phyloP scores from a whole-genome alignment of 1,140 invertebrate genomes.

The Drosophila ironensis region DNA sequence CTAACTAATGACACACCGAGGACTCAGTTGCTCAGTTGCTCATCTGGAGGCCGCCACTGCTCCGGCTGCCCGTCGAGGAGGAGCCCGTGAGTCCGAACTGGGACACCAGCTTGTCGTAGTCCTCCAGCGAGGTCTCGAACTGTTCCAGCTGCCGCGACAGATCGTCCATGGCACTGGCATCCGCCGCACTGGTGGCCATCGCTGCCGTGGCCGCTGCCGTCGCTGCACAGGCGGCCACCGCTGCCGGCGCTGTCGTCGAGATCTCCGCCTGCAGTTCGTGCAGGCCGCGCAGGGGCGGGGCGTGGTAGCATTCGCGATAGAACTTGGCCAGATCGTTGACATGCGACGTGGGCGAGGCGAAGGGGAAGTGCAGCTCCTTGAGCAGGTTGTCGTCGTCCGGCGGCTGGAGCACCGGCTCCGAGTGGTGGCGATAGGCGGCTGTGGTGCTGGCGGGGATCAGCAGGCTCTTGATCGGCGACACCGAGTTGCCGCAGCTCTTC shows the following conservation, averaged over 20 bases:
- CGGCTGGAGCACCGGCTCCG: constrained; percentile 46
- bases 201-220: constrained; percentile 27
- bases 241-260: constrained; percentile 8
- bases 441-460: constrained; percentile 61
- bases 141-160: constrained; percentile 88
- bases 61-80: constrained; percentile 74
- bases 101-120: constrained; percentile 89
- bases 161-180: constrained; percentile 85
- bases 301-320: constrained; percentile 90
- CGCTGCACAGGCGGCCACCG: constrained; percentile 22
- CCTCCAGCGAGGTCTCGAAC: constrained; percentile 88
- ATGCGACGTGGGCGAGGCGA: constrained; percentile 83
- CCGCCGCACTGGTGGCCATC: constrained; percentile 29
- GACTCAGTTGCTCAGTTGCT: constrained; percentile 61
- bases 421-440: constrained; percentile 47
- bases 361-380: constrained; percentile 83
- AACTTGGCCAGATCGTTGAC: constrained; percentile 88
- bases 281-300: constrained; percentile 86
- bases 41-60: constrained; percentile 76
- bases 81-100: constrained; percentile 84
- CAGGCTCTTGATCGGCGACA: constrained; percentile 71
- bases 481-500: constrained; percentile 46
- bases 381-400: constrained; percentile 72
- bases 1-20: constrained; percentile 15
- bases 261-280: constrained; percentile 83